Evolutionary conservation across 2,797 vertebrate genomes (phyloP).

Genomic region (Bucorvus abyssinicus): DNA sequence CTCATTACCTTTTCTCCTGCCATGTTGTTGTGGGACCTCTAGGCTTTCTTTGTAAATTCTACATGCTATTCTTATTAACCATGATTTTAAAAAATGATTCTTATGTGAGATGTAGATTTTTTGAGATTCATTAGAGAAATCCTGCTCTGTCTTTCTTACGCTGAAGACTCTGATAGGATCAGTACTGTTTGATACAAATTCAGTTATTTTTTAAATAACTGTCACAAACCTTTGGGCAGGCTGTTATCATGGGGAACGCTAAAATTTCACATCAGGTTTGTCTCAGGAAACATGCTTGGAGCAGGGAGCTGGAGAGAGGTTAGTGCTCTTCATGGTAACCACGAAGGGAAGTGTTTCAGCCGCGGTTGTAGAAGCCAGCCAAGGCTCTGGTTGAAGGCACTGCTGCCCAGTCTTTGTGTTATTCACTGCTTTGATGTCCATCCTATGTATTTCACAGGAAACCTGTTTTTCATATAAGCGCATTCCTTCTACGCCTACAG

Average conservation of each 20-base stretch:
- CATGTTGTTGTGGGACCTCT: background rate
- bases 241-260: background rate
- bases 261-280: background rate
- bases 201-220: background rate
- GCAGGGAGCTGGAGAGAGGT: background rate
- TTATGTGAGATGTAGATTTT: background rate
- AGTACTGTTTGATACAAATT: background rate
- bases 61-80: background rate
- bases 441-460: background rate
- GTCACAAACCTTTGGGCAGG: background rate
- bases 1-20: slow-evolving; percentile 53
- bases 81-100: background rate
- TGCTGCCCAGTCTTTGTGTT: background rate
- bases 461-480: background rate
- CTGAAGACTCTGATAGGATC: background rate
- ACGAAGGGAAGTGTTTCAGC: background rate
- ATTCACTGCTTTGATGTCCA: background rate
- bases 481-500: background rate
- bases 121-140: background rate
- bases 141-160: background rate
- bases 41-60: slow-evolving; percentile 37
- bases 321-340: background rate
- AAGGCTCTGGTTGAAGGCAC: background rate
- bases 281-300: background rate
- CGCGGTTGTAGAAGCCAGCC: background rate